Percentiles rank a stretch among this genome's conserved stretches.
These are phyloP conservation scores for Sorex maritimensis DNA, from an alignment of 2,797 vertebrate genomes.

Conservation along the genomic window DNA sequence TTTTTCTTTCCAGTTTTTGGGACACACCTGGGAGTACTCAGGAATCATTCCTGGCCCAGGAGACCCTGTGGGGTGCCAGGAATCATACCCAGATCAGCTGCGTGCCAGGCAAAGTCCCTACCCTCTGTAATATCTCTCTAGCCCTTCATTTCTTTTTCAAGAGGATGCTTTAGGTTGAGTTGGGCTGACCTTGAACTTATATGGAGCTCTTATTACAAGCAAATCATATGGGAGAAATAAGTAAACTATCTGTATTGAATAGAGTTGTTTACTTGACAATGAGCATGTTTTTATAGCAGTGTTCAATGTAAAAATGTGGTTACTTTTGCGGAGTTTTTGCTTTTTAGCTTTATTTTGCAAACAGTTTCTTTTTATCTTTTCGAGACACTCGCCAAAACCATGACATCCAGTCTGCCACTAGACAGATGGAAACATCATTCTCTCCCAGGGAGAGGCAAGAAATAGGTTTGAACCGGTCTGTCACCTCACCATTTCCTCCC, in stretches of 20 bases:
- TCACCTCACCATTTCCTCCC: neutral
- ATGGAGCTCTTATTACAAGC: neutral
- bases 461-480: slow-evolving; percentile 12
- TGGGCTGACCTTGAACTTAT: neutral
- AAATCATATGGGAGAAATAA: neutral
- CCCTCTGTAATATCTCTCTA: too few relatives aligned
- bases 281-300: too few relatives aligned
- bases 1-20: too few relatives aligned
- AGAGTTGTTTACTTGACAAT: neutral
- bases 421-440: slow-evolving; percentile 1
- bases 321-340: neutral
- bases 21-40: neutral
- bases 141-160: slow-evolving; percentile 24
- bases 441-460: neutral
- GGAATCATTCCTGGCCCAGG: too few relatives aligned
- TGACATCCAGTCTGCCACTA: neutral
- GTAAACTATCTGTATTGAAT: neutral
- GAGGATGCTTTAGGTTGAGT: neutral
- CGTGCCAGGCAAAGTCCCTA: too few relatives aligned
- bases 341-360: too few relatives aligned
- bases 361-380: neutral
- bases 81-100: too few relatives aligned
- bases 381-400: slow-evolving; percentile 25
- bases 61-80: too few relatives aligned
- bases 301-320: too few relatives aligned